Conservation (phyloP, 2,888 invertebrate species). For the Ichneumon xanthorius region DNA sequence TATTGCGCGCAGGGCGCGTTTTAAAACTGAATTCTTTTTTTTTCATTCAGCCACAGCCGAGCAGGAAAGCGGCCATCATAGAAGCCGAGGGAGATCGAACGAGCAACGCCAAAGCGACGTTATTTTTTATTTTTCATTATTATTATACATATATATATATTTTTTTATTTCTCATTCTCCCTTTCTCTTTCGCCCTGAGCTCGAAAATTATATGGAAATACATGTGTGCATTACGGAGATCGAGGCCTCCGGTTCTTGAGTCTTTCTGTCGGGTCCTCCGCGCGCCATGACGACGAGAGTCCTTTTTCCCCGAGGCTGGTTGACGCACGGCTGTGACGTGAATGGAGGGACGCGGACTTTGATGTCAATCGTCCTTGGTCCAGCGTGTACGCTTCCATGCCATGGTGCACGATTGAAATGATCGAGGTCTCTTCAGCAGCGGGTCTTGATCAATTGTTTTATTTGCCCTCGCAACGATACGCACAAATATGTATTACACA, state of each 20-base stretch:
- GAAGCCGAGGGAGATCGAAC: slow-evolving; percentile 63
- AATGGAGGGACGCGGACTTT: slow-evolving; percentile 64
- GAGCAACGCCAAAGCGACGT: slow-evolving; percentile 63
- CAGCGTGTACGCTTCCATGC: slow-evolving; percentile 27
- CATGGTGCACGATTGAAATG: slow-evolving; percentile 46
- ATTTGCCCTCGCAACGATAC: slow-evolving; percentile 12
- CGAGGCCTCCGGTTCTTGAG: slow-evolving; percentile 41
- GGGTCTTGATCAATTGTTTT: slow-evolving; percentile 39
- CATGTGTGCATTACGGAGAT: slow-evolving; percentile 22
- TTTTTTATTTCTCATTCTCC: slow-evolving; percentile 67
- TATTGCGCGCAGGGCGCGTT: slow-evolving; percentile 64
- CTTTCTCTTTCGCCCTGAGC: slow-evolving; percentile 67
- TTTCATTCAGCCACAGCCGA: slow-evolving; percentile 57
- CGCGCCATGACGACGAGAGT: slow-evolving; percentile 51
- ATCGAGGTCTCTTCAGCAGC: slow-evolving; percentile 39
- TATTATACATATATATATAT: slow-evolving; percentile 7
- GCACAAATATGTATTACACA: neutral
- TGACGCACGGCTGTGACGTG: slow-evolving; percentile 66
- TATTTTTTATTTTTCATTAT: slow-evolving; percentile 31
- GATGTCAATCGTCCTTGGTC: slow-evolving; percentile 69
- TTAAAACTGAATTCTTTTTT: slow-evolving; percentile 70
- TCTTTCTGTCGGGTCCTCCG: slow-evolving; percentile 39
- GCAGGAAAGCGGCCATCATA: slow-evolving; percentile 84
- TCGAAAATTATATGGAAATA: slow-evolving; percentile 54
- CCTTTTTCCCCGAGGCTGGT: slow-evolving; percentile 59